Base-by-base conservation (phyloP, 23 tunicate species). In the Ascidia mentula region DNA sequence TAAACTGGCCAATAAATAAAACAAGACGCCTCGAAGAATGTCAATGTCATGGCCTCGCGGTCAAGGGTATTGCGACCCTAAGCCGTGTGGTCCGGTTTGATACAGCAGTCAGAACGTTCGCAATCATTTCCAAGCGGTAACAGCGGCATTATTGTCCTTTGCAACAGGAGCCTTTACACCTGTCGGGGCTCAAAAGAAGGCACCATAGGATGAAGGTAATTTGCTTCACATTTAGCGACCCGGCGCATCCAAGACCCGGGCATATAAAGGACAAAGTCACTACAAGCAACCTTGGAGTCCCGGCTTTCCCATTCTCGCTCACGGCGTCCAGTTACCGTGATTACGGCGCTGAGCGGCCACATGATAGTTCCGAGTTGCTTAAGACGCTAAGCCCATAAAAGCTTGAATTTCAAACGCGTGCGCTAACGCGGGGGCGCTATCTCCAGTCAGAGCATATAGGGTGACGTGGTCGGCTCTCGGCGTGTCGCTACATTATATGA, bases 301-400 rank as follows among this genome's bases (percentile, higher is more conserved):
- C 65, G 24, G 65, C 24, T 53, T 53, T 53, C 65, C 65, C 1
- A 28, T 6, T 53, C 24, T 53, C 65, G 7, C 65, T 53, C 2
- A 53, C 28, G 65, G 65, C 7, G 65, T 53, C 1, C 65, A 53
- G 24, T 53, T 53, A 53, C 65, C 65, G 22, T 28, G 65, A 53
- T 53, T 53, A 53, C 28, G 65, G 28, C 24, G 65, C 65, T 3
- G 4, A 26, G 65, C 28, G 22, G 65, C 65, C 13, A 9, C 65
- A 28, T 28, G 13, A 53, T 53, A 53, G 65, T 53, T 53, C 65
- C 65, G 65, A 53, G 65, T 53, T 28, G 65, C 7, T 28, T 53
- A 53, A 53, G 65, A 53, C 65, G 65, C 65, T 53, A 53, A 53
- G 13, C 65, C 65, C 65, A 53, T 53, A 53, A 53, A 53, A 53